These are phyloP conservation scores for Danio choprae DNA, from an alignment of 2,797 vertebrate species.

Conservation along the genomic window DNA sequence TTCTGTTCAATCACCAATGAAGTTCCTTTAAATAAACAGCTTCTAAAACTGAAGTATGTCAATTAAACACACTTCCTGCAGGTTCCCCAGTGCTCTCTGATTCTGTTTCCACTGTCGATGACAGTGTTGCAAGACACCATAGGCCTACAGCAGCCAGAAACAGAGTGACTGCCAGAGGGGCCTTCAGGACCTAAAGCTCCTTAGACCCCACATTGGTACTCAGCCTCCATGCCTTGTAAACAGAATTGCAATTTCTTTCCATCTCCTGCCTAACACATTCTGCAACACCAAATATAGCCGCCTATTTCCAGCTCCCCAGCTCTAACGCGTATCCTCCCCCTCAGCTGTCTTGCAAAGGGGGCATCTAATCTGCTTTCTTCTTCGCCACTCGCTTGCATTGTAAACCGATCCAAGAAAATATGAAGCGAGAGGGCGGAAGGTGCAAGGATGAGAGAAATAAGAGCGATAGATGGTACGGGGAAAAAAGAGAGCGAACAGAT, in stretches of 20 bases:
- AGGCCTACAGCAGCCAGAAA: conserved; percentile 30
- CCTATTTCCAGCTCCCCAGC: conserved; percentile 67
- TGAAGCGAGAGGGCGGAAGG: conserved; percentile 47
- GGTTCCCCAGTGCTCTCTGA: neutral
- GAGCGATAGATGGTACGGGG: conserved; percentile 13
- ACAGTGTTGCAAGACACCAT: conserved; percentile 21
- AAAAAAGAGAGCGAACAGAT: conserved; percentile 44
- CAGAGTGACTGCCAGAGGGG: conserved; percentile 29
- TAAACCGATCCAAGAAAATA: conserved; percentile 62
- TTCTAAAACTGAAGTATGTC: neutral
- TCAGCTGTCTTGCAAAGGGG: conserved; percentile 64
- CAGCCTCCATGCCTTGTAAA: conserved; percentile 57
- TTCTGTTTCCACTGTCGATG: conserved; percentile 39
- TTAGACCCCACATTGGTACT: conserved; percentile 53
- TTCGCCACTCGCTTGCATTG: conserved; percentile 53
- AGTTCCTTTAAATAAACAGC: neutral
- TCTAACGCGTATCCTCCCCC: conserved; percentile 66
- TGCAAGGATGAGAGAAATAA: conserved; percentile 44
- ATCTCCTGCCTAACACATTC: conserved; percentile 55
- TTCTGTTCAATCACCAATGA: neutral
- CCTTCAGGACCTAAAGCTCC: conserved; percentile 40
- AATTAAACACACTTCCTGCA: neutral
- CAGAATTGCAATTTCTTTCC: conserved; percentile 54
- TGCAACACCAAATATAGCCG: conserved; percentile 68
- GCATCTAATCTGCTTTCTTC: conserved; percentile 65